These are phyloP conservation scores for Xestia ashworthii DNA, from an alignment of 2,888 invertebrate species.

Conservation along the genomic window DNA sequence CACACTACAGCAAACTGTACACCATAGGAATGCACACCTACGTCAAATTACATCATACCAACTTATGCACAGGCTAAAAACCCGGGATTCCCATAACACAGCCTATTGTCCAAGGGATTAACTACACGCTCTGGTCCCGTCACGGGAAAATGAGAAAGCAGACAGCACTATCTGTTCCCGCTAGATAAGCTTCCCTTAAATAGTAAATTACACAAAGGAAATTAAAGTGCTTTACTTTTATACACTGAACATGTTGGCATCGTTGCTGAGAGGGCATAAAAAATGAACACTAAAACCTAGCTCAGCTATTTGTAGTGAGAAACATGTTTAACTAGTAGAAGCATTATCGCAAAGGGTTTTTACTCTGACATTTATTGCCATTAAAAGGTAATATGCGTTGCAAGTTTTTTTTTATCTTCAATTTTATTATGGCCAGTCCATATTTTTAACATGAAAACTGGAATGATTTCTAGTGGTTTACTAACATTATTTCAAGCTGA, in stretches of 20 bases:
- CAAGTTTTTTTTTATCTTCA: not conserved
- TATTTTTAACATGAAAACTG: not conserved
- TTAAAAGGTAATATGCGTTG: not conserved
- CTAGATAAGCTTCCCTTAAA: slow-evolving; percentile 38
- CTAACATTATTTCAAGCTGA: not conserved
- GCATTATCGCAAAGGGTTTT: slow-evolving; percentile 5
- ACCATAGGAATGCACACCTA: not conserved
- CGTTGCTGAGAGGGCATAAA: slow-evolving; percentile 35
- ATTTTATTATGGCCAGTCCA: not conserved
- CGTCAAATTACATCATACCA: not conserved
- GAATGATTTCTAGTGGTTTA: not conserved
- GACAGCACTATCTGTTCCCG: slow-evolving; percentile 36
- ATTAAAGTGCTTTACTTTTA: slow-evolving; percentile 51
- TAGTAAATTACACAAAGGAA: slow-evolving; percentile 57
- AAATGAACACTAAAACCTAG: slow-evolving; percentile 33
- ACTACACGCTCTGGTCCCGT: not conserved
- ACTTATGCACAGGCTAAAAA: not conserved
- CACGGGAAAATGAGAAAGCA: slow-evolving; percentile 15
- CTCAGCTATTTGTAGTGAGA: slow-evolving; percentile 11
- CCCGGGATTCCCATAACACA: not conserved
- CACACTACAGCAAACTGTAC: not conserved
- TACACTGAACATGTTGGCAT: slow-evolving; percentile 21
- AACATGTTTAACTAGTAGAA: slow-evolving; percentile 29
- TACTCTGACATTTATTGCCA: not conserved
- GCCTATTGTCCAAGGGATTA: slow-evolving; percentile 9